These are phyloP conservation scores for Phataginus tetradactyla DNA, from an alignment of 2,797 vertebrate species.

Conservation along the genomic window DNA sequence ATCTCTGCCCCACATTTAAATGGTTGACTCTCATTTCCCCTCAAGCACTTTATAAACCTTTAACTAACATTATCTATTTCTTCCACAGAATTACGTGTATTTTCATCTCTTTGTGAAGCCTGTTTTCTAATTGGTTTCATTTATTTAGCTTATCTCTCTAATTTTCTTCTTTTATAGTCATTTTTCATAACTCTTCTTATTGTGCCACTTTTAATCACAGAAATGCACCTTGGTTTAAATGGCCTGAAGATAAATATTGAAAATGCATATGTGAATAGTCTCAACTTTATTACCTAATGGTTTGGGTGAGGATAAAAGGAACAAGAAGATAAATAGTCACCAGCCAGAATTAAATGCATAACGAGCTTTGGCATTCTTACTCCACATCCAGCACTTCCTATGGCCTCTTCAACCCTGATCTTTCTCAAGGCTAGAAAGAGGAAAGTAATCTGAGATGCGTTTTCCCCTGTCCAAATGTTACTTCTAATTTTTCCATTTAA, in stretches of 20 bases:
- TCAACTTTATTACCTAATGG: slow-evolving; percentile 82
- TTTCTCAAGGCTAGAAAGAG: slow-evolving; percentile 34
- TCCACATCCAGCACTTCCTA: background rate
- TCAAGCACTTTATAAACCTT: slow-evolving; percentile 77
- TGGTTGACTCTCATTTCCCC: slow-evolving; percentile 69
- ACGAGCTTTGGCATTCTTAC: slow-evolving; percentile 48
- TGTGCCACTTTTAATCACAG: slow-evolving; percentile 78
- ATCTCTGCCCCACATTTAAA: slow-evolving; percentile 71
- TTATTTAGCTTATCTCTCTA: slow-evolving; percentile 81
- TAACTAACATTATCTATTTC: slow-evolving; percentile 81
- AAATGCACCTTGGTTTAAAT: slow-evolving; percentile 83
- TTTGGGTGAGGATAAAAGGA: slow-evolving; percentile 76
- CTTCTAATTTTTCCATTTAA: slow-evolving; percentile 41
- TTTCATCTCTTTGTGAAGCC: slow-evolving; percentile 76
- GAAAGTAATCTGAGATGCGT: background rate
- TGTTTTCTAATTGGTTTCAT: slow-evolving; percentile 81
- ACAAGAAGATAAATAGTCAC: slow-evolving; percentile 74
- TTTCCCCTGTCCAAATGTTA: slow-evolving; percentile 14
- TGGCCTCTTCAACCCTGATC: background rate
- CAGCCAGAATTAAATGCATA: slow-evolving; percentile 66
- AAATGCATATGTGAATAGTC: slow-evolving; percentile 74
- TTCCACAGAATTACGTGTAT: slow-evolving; percentile 77
- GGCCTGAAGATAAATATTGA: slow-evolving; percentile 80
- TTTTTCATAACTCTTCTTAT: slow-evolving; percentile 78
- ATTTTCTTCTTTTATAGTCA: slow-evolving; percentile 78